Base-by-base conservation (phyloP, 2,797 vertebrate genomes). In the Crenichthys baileyi region DNA sequence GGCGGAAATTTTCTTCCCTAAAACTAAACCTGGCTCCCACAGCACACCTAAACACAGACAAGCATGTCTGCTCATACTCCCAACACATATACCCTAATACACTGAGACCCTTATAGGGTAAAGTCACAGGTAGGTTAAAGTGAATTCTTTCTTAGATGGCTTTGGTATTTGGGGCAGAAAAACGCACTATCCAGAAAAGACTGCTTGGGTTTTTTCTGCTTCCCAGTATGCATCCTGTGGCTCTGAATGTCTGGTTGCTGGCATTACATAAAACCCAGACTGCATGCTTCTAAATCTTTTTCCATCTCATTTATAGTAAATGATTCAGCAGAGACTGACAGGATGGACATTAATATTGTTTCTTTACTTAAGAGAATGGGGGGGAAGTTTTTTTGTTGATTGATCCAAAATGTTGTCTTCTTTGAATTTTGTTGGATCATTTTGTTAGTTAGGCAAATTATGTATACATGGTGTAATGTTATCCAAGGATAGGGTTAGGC, bases 41-140 rank as follows among this genome's bases (percentile, higher is more conserved):
- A 55, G 70, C 56, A 56, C 44, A 46, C 82, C 83, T 78, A 78
- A 79, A 55, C 39, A 5, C 79, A 68, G 61, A 77, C 70, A 56
- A 74, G 80, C 87, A 86, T 85, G 70, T 87, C 81, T 58, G 73
- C 75, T 86, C 74, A 83, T 48, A 89, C 58, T 60, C 75, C 65
- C 46, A 73, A 79, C 85, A 86, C 87, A 71, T 85, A 82, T 58
- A 76, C 75, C 83, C 76, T 60, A 89, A 92, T 87, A 87, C 81
- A 26, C 8, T 89, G 55, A 73, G 93, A 90, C 41, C 96, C 95
- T 96, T 97, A 94, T 95, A 95, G 91, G 95, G 96, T 92, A 94
- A 96, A 89, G 90, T 84, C 6, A 46, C 88, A 91, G 80, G 90
- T 92, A 77, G 46, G 79, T 83, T 81, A 67, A 82, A 90, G 84